Evolutionary conservation across 2,888 invertebrate species (phyloP).

Genomic region (Pinctada fucata): DNA sequence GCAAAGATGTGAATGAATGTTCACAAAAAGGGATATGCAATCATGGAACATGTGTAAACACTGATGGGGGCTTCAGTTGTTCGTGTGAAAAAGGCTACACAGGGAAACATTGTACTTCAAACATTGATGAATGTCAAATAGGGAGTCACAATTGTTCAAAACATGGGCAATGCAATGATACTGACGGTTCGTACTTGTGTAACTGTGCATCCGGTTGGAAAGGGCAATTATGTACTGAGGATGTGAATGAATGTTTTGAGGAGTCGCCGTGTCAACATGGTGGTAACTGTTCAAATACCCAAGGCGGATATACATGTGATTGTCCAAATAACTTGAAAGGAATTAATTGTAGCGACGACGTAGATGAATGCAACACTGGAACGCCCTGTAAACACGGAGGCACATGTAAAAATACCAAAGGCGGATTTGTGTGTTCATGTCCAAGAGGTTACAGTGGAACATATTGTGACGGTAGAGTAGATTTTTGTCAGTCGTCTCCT

Average conservation of each 20-base stretch:
- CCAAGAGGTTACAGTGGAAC: constrained; percentile 1
- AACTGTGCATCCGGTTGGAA: constrained; percentile 1
- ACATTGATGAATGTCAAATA: constrained; percentile 22
- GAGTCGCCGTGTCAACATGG: background rate
- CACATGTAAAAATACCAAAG: background rate
- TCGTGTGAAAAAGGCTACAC: constrained; percentile 12
- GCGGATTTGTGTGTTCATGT: constrained; percentile 3
- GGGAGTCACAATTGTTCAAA: constrained; percentile 9
- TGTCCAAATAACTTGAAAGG: constrained; percentile 3
- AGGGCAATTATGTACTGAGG: background rate
- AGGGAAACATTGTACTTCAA: constrained; percentile 10
- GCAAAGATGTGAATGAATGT: constrained; percentile 25
- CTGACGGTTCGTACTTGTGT: background rate
- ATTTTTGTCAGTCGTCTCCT: background rate
- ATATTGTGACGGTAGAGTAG: constrained; percentile 6
- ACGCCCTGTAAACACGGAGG: constrained; percentile 5
- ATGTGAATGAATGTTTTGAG: background rate
- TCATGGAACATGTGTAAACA: constrained; percentile 22
- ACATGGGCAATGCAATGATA: background rate
- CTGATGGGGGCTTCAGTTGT: constrained; percentile 16
- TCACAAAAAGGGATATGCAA: background rate
- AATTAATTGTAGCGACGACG: background rate
- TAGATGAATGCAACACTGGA: background rate
- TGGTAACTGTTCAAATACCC: background rate
- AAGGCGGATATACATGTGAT: constrained; percentile 6